A percentile compares a stretch with the other conserved stretches of the same genome.
These are phyloP conservation scores for Cephalopterus ornatus DNA, from an alignment of 2,113 vertebrate species.

Conservation along the genomic window DNA sequence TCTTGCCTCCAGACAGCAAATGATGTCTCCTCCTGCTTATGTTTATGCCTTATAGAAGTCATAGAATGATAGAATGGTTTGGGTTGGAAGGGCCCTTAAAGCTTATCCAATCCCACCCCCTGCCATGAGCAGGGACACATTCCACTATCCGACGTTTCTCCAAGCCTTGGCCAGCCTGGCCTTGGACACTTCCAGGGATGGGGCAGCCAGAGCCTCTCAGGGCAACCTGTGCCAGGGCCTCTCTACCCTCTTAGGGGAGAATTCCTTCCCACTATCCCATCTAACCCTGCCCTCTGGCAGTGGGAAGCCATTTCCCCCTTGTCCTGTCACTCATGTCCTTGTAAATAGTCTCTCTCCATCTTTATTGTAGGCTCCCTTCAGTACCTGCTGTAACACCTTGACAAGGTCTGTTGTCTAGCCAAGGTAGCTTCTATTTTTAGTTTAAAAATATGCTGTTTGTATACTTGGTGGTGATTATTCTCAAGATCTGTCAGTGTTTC, in stretches of 20 bases:
- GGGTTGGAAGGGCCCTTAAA: not conserved
- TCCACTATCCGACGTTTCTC: not conserved
- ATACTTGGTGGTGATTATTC: not conserved
- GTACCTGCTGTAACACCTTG: not conserved
- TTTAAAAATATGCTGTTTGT: not conserved
- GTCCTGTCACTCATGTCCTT: not conserved
- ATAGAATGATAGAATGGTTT: not conserved
- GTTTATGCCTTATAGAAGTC: not conserved
- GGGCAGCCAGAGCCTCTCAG: not conserved
- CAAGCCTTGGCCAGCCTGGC: not conserved
- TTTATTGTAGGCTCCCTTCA: not conserved
- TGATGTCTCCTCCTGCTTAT: not conserved
- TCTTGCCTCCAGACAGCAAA: not conserved
- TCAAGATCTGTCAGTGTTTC: not conserved
- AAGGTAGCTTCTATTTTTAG: not conserved
- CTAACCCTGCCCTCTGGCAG: not conserved
- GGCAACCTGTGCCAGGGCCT: not conserved
- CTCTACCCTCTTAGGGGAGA: not conserved
- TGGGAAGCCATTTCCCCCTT: not conserved
- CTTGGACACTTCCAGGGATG: not conserved
- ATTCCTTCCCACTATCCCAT: not conserved
- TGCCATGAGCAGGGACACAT: not conserved
- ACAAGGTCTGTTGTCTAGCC: not conserved
- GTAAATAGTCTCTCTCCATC: not conserved
- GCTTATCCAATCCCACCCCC: not conserved